Percentiles rank a stretch among this genome's conserved stretches.
phyloP scores from a whole-genome alignment of 2,797 vertebrate genomes.

The Sebastes minor region DNA sequence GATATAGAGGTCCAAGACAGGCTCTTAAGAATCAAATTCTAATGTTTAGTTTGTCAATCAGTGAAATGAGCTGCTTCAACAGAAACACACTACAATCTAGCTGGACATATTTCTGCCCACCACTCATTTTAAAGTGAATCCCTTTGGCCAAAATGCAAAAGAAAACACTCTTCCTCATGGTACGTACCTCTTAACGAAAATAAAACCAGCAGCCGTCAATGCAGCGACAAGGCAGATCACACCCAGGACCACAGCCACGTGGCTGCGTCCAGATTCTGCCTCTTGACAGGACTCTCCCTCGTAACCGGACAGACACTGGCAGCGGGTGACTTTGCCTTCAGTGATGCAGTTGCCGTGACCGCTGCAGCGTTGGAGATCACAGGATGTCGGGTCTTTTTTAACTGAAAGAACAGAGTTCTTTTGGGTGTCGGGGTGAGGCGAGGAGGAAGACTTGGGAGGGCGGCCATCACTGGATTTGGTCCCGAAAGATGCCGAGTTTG shows the following conservation, averaged over 20 bases:
- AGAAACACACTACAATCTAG: background rate
- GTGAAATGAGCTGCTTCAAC: background rate
- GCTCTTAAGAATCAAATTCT: background rate
- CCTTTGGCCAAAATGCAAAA: background rate
- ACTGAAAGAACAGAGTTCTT: background rate
- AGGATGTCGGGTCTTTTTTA: conserved; percentile 43
- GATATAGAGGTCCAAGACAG: background rate
- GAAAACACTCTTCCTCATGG: background rate
- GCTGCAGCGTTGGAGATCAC: conserved; percentile 75
- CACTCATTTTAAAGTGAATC: background rate
- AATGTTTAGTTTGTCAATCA: background rate
- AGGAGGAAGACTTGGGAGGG: background rate
- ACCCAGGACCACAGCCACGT: conserved; percentile 71
- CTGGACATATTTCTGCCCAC: background rate
- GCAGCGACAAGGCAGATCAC: conserved; percentile 62
- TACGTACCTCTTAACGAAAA: conserved; percentile 77
- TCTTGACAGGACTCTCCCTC: conserved; percentile 86
- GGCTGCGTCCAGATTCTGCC: conserved; percentile 3
- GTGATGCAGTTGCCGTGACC: conserved; percentile 81
- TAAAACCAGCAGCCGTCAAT: conserved; percentile 54
- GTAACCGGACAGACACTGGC: conserved; percentile 83
- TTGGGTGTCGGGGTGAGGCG: background rate
- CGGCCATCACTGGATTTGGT: background rate
- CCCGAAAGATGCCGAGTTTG: background rate
- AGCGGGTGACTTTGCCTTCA: conserved; percentile 69